Evolutionary conservation across 2,113 vertebrate species (phyloP), one percentile per base, ranked within the genome.

Genomic region (Acrocephalus arundinaceus): DNA sequence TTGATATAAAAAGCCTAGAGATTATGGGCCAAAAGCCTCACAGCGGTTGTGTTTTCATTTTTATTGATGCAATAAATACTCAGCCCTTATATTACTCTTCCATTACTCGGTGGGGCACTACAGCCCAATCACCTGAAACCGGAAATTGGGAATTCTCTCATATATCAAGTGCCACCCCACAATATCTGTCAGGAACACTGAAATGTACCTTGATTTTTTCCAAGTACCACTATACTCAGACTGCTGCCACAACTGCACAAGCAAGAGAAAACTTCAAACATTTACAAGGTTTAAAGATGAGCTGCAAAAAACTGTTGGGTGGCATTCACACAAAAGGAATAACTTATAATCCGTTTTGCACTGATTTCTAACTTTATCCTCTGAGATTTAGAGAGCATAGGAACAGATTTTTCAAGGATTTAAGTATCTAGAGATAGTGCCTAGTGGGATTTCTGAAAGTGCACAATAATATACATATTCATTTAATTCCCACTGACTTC

Each of bases 31-130:
- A 76, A 90, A 91, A 94, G 74, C 70, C 71, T 87, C 63, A 43
- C 7, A 71, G 67, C 1, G 0, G 71, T 43, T 73, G 23, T 85
- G 84, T 80, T 90, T 96, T 74, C 46, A 62, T 93, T 90, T 96
- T 91, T 85, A 97, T 58, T 66, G 88, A 86, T 71, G 75, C 67
- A 68, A 76, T 95, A 90, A 94, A 89, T 86, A 90, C 35, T 77
- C 51, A 52, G 79, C 27, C 87, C 68, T 84, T 87, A n/a, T 54
- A 82, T 67, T 67, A 74, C 61, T 59, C 37, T 30, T 63, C 8
- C 57, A 55, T 81, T 59, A 67, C 76, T 78, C 79, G 1, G 0
- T 67, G 72, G 59, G 77, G 46, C 31, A 49, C 83, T 65, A 58
- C 72, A 89, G 59, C 51, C 85, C 67, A 71, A 80, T 46, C 83